phyloP scores from a whole-genome alignment of 2,888 invertebrate species.

The Dinocampus coccinellae region DNA sequence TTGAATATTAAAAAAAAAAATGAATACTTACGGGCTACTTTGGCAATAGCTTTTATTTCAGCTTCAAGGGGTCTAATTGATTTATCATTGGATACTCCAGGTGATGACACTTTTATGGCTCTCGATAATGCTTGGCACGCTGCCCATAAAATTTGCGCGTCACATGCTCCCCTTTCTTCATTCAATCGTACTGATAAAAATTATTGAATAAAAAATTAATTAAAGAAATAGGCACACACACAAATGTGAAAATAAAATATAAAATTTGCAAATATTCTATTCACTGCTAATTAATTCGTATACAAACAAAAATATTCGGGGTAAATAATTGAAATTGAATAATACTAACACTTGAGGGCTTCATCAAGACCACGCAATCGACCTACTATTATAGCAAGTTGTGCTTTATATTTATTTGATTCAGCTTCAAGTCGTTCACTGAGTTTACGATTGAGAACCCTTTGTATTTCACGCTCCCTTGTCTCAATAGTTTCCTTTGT shows the following conservation, averaged over 20 bases:
- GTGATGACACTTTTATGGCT: conserved; percentile 77
- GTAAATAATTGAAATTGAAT: conserved; percentile 5
- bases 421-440: conserved; percentile 80
- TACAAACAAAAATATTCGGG: background rate
- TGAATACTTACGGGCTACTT: conserved; percentile 79
- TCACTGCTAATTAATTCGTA: background rate
- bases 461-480: conserved; percentile 74
- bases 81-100: conserved; percentile 72
- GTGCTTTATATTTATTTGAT: conserved; percentile 77
- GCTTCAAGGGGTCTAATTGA: conserved; percentile 75
- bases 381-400: conserved; percentile 81
- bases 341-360: conserved; percentile 77
- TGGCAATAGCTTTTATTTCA: conserved; percentile 81
- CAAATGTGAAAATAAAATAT: background rate
- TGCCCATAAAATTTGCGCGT: conserved; percentile 93
- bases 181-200: conserved; percentile 75
- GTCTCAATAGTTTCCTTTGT: conserved; percentile 78
- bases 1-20: background rate
- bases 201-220: background rate
- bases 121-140: conserved; percentile 90
- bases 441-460: conserved; percentile 70
- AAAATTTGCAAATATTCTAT: background rate
- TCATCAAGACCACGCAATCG: conserved; percentile 83
- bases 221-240: too few relatives aligned
- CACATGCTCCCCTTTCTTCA: conserved; percentile 80